These are phyloP conservation scores for Clangula hyemalis DNA, from an alignment of 2,797 vertebrate species.

Conservation along the genomic window DNA sequence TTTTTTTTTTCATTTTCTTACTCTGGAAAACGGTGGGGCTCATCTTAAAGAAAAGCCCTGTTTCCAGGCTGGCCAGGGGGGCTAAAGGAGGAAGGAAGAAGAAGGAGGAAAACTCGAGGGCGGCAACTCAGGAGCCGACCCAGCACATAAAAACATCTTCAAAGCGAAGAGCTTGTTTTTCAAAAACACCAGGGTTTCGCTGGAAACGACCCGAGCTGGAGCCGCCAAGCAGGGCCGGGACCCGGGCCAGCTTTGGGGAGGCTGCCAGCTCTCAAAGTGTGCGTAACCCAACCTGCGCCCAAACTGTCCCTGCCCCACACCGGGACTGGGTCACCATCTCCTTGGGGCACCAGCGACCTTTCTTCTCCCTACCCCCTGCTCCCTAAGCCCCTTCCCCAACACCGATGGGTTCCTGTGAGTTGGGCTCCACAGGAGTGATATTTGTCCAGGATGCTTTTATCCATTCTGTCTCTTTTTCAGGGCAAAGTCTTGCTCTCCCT, in stretches of 20 bases:
- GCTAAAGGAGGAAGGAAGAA: not conserved
- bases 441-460: not conserved
- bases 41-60: not conserved
- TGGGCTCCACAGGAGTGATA: not conserved
- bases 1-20: not conserved
- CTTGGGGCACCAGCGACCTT: not conserved
- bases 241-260: not conserved
- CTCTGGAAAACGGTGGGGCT: not conserved
- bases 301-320: rapidly evolving
- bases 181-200: not conserved
- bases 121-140: not conserved
- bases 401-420: too few relatives aligned
- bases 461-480: not conserved
- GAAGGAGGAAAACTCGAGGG: not conserved
- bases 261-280: not conserved
- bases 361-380: not conserved
- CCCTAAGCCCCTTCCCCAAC: not conserved
- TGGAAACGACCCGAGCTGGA: not conserved
- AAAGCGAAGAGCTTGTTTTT: slow-evolving; percentile 22
- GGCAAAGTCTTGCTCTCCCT: rapidly evolving
- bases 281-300: not conserved
- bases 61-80: not conserved
- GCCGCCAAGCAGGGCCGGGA: not conserved
- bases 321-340: not conserved
- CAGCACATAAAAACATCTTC: not conserved